phyloP scores from a whole-genome alignment of 2,888 invertebrate genomes.

The Saturnia japonica region DNA sequence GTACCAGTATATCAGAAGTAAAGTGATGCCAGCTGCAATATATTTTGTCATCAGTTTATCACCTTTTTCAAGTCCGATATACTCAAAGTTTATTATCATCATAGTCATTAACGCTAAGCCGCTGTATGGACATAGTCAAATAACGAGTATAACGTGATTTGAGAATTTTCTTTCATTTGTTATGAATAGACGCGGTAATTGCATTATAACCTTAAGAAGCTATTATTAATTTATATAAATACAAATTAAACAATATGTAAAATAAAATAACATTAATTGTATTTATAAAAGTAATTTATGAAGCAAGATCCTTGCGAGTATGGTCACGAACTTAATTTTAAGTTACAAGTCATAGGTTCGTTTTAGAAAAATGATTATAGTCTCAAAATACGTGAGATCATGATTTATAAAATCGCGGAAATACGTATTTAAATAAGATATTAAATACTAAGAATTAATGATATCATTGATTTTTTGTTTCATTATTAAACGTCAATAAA shows the following conservation, averaged over 20 bases:
- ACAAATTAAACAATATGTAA: conserved; percentile 1
- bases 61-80: background rate
- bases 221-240: background rate
- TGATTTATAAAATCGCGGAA: background rate
- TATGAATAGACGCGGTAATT: background rate
- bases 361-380: background rate
- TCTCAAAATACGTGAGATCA: conserved; percentile 9
- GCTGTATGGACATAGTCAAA: background rate
- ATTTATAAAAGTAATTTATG: background rate
- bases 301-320: conserved; percentile 15
- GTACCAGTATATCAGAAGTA: too few species aligned
- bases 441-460: conserved; percentile 9
- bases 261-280: conserved; percentile 1
- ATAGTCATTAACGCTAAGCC: background rate
- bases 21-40: background rate
- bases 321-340: conserved; percentile 18
- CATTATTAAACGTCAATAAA: background rate
- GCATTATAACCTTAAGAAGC: background rate
- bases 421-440: conserved; percentile 11
- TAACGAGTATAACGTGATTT: background rate
- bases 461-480: conserved; percentile 7
- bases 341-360: background rate
- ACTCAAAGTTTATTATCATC: background rate
- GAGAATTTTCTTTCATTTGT: background rate
- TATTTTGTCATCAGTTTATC: background rate